These are phyloP conservation scores for Amphilophus citrinellus DNA, from an alignment of 2,113 vertebrate species.

Conservation along the genomic window DNA sequence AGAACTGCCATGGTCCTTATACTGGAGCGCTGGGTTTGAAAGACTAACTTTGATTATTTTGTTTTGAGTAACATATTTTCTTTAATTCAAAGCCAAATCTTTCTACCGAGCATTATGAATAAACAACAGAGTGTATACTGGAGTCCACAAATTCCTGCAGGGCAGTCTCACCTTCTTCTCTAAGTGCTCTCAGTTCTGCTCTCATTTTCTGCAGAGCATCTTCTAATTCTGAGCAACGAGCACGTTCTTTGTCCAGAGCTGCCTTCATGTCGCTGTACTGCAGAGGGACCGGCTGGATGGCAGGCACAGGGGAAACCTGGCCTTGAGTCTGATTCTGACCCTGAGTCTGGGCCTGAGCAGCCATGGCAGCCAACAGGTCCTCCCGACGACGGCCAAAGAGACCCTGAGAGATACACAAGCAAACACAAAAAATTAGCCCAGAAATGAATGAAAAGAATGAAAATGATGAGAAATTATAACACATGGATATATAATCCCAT, in stretches of 20 bases:
- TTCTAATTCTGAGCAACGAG: conserved; percentile 94
- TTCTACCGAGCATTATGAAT: neutral
- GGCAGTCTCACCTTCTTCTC: conserved; percentile 90
- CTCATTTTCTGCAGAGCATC: conserved; percentile 98
- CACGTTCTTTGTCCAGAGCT: conserved; percentile 96
- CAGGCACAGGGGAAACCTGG: conserved; percentile 84
- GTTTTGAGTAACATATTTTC: neutral
- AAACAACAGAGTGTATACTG: neutral
- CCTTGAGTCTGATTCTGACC: conserved; percentile 71
- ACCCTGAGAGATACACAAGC: conserved; percentile 84
- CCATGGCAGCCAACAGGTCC: conserved; percentile 91
- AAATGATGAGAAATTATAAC: no score
- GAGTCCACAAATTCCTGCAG: neutral
- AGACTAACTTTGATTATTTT: neutral
- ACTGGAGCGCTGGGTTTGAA: conserved; percentile 86
- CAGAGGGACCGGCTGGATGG: conserved; percentile 86
- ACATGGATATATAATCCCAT: neutral
- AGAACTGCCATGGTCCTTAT: conserved; percentile 91
- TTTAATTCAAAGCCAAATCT: neutral
- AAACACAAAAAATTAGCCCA: neutral
- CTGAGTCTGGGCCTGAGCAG: conserved; percentile 84
- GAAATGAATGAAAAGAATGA: neutral
- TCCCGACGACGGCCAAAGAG: conserved; percentile 97
- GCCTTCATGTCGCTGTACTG: conserved; percentile 98
- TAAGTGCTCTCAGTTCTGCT: conserved; percentile 91